phyloP scores from a whole-genome alignment of 1,140 invertebrate genomes.

The Euwallacea fornicatus region DNA sequence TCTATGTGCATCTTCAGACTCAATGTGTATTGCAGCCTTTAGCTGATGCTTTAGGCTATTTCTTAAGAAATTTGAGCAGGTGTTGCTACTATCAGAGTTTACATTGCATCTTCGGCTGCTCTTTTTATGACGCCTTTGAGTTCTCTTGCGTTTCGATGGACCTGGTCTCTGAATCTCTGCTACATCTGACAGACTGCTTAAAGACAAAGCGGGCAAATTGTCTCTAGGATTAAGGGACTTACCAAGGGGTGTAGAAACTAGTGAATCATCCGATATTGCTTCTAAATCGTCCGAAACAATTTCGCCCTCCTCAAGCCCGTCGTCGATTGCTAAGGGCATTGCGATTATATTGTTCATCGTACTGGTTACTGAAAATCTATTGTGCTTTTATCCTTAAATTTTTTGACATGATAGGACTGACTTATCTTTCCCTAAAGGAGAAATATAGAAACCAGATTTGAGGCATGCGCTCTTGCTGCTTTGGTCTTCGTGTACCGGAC shows the following conservation, averaged over 20 bases:
- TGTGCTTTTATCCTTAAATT: too few relatives aligned
- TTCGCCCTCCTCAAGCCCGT: constrained; percentile 49
- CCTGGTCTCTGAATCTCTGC: constrained; percentile 22
- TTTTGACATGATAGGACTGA: too few relatives aligned
- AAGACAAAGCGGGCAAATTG: constrained; percentile 49
- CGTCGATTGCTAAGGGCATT: constrained; percentile 5
- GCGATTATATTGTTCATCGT: too few relatives aligned
- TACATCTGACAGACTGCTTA: constrained; percentile 49
- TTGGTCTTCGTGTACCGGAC: too few relatives aligned
- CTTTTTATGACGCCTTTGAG: constrained; percentile 28
- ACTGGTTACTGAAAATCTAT: too few relatives aligned
- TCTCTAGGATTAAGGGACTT: constrained; percentile 49
- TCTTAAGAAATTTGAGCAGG: too few relatives aligned
- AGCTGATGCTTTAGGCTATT: constrained; percentile 41
- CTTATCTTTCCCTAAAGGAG: too few relatives aligned
- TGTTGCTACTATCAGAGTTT: constrained; percentile 30
- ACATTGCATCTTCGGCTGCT: constrained; percentile 16
- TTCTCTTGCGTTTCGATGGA: constrained; percentile 21
- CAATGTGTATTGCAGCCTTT: constrained; percentile 47
- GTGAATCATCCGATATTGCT: constrained; percentile 50
- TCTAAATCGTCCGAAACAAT: constrained; percentile 50
- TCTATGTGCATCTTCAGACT: constrained; percentile 37
- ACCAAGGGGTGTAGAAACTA: constrained; percentile 42
- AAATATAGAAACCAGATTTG: too few relatives aligned
- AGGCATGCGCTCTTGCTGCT: too few relatives aligned